Evolutionary conservation across 1,140 invertebrate species (phyloP).

Genomic region (Euwallacea similis): DNA sequence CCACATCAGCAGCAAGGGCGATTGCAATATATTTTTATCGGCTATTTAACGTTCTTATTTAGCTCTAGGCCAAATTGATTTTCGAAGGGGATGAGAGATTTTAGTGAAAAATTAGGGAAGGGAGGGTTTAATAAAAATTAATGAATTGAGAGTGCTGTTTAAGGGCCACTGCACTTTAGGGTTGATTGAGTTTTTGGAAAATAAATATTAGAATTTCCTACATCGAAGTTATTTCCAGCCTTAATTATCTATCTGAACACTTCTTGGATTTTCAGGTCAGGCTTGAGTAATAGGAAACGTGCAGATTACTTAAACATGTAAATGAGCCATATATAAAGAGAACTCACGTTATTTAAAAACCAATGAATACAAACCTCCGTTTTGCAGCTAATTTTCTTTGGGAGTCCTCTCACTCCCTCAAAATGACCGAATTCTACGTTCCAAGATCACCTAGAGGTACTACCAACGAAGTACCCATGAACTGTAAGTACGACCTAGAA

Average conservation of each 20-base stretch:
- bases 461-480: constrained; percentile 35
- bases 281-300: background rate
- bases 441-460: constrained; percentile 34
- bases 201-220: no score
- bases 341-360: background rate
- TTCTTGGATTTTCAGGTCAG: background rate
- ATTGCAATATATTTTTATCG: constrained; percentile 18
- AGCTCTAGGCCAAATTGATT: constrained; percentile 24
- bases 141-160: constrained; percentile 15
- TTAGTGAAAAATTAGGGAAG: constrained; percentile 18
- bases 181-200: no score
- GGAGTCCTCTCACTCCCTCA: constrained; percentile 29
- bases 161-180: background rate
- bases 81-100: constrained; percentile 2
- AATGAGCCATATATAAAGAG: background rate
- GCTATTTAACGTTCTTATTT: constrained; percentile 20
- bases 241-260: no score
- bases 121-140: constrained; percentile 15
- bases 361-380: background rate
- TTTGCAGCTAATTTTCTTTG: constrained; percentile 23
- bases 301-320: background rate
- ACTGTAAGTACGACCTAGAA: constrained; percentile 48
- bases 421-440: constrained; percentile 47
- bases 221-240: no score
- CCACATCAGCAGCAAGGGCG: background rate